Evolutionary conservation across 2,113 vertebrate genomes (phyloP).

Genomic region (Dipodomys stephensi): DNA sequence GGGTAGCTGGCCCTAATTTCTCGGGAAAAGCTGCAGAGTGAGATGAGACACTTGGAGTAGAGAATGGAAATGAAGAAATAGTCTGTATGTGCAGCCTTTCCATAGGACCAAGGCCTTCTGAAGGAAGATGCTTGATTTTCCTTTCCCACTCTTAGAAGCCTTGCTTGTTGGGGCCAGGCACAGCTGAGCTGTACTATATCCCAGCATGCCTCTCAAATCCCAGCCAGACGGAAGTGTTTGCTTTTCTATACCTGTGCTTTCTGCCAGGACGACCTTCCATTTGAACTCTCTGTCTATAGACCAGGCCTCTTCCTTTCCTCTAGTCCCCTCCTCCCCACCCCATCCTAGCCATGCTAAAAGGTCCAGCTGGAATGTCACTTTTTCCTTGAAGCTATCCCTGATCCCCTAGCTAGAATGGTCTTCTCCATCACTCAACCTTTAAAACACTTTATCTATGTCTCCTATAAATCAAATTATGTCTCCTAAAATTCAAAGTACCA

Average conservation of each 20-base stretch:
- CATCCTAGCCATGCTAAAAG: neutral
- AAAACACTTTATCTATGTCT: neutral
- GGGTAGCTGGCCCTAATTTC: slow-evolving; percentile 46
- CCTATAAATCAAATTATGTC: neutral
- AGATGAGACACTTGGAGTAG: slow-evolving; percentile 57
- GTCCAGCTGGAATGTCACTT: neutral
- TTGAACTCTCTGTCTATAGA: neutral
- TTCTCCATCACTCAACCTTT: neutral
- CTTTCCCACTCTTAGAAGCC: neutral
- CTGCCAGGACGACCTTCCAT: neutral
- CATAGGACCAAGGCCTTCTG: neutral
- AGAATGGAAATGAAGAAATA: slow-evolving; percentile 7
- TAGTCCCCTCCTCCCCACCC: too few relatives aligned
- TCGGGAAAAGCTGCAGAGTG: slow-evolving; percentile 44
- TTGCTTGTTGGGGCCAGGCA: neutral
- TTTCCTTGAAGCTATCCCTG: neutral
- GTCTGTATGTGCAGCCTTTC: neutral
- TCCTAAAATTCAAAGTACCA: neutral
- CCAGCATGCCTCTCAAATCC: neutral
- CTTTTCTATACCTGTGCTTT: slow-evolving; percentile 35
- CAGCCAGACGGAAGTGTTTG: slow-evolving; percentile 40
- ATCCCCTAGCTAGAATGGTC: neutral
- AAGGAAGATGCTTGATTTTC: neutral
- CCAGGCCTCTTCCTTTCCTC: neutral
- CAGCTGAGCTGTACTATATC: neutral